phyloP scores from a whole-genome alignment of 1,140 invertebrate species.

The Oreohelix idahoensis region DNA sequence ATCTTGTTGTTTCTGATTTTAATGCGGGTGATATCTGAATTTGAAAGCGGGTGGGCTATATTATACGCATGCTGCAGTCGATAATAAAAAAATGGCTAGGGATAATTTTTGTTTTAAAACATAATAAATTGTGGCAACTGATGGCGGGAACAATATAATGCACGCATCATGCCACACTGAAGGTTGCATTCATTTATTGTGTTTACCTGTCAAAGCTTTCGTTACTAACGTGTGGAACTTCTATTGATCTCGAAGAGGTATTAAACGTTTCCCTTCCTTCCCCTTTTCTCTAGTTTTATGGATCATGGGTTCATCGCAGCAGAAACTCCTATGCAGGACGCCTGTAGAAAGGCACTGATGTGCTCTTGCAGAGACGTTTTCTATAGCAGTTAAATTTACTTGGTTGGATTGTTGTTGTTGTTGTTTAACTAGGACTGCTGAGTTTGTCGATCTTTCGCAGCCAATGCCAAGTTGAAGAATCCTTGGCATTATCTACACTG shows the following conservation, averaged over 20 bases:
- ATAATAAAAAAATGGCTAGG: neutral
- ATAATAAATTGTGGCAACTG: neutral
- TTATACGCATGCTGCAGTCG: neutral
- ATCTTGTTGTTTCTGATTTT: neutral
- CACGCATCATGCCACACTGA: neutral
- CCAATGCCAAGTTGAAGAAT: too few relatives aligned
- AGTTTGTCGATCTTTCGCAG: too few relatives aligned
- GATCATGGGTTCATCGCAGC: too few relatives aligned
- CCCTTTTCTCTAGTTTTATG: too few relatives aligned
- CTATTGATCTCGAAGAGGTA: neutral
- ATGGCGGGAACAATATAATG: neutral
- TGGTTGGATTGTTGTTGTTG: too few relatives aligned
- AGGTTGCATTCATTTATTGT: neutral
- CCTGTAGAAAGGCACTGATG: too few relatives aligned
- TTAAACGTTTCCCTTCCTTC: neutral
- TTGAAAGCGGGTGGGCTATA: neutral
- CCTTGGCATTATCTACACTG: too few relatives aligned
- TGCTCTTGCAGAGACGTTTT: too few relatives aligned
- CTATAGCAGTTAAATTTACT: too few relatives aligned
- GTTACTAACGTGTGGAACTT: neutral
- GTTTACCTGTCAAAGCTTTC: neutral
- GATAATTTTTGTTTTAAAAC: neutral
- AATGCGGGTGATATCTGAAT: conserved; percentile 12
- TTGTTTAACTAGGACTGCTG: too few relatives aligned
- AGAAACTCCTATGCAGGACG: too few relatives aligned